Evolutionary conservation across 64 coral and sea anemone genomes (phyloP).

Genomic region (Cladopsammia gracilis): DNA sequence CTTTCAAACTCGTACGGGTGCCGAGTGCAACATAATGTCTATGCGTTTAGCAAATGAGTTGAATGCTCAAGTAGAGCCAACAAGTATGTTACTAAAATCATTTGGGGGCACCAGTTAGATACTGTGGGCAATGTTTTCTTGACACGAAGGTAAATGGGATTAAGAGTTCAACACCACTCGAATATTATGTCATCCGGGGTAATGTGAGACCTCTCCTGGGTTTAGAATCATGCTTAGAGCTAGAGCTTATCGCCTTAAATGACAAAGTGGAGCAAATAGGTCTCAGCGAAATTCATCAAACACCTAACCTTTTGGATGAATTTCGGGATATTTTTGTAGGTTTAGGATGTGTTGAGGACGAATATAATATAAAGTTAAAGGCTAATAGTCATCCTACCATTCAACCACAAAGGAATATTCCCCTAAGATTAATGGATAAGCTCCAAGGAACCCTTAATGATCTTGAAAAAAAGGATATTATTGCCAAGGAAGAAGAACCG

Average conservation of each 20-base stretch:
- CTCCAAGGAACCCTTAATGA: constrained; percentile 34
- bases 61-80: constrained; percentile 48
- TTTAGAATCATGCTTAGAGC: background rate
- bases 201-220: background rate
- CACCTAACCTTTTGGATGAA: constrained; percentile 15
- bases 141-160: background rate
- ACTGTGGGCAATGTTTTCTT: constrained; percentile 11
- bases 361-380: constrained; percentile 63
- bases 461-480: constrained; percentile 10
- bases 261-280: constrained; percentile 30
- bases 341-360: constrained; percentile 54
- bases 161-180: background rate
- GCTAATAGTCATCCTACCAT: constrained; percentile 59
- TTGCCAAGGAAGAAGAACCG: no score
- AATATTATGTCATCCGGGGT: background rate
- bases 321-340: constrained; percentile 72
- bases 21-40: constrained; percentile 63
- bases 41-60: constrained; percentile 35
- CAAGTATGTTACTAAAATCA: constrained; percentile 62
- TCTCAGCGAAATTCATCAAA: background rate
- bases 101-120: constrained; percentile 47
- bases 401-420: constrained; percentile 69
- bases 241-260: constrained; percentile 3
- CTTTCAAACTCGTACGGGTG: constrained; percentile 73
- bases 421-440: constrained; percentile 54